Conservation (phyloP, 2,888 invertebrate genomes). For the Idaea dimidiata region DNA sequence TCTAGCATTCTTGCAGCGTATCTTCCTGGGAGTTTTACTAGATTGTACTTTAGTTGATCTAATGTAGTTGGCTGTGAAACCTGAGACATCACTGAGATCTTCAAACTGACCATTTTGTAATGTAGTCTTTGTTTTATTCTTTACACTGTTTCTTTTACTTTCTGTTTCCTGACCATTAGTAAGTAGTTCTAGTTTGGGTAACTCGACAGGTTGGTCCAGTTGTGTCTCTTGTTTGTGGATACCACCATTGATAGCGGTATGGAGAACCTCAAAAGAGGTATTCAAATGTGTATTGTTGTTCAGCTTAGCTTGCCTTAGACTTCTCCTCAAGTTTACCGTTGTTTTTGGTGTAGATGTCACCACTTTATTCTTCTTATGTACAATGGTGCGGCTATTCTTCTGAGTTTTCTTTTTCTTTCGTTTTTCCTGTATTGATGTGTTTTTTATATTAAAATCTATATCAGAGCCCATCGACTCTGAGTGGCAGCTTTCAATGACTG, state of each 20-base stretch:
- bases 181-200: constrained; percentile 29
- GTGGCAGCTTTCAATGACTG: constrained; percentile 44
- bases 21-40: constrained; percentile 53
- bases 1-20: constrained; percentile 51
- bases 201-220: constrained; percentile 28
- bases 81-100: constrained; percentile 72
- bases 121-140: constrained; percentile 18
- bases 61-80: constrained; percentile 74
- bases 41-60: constrained; percentile 68
- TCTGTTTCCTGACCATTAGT: constrained; percentile 34
- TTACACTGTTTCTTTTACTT: constrained; percentile 28
- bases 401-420: constrained; percentile 48
- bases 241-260: constrained; percentile 42
- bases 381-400: constrained; percentile 40
- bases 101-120: constrained; percentile 62
- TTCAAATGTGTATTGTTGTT: constrained; percentile 51
- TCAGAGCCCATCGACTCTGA: constrained; percentile 55
- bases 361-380: constrained; percentile 58
- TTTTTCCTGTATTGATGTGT: constrained; percentile 48
- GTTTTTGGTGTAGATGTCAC: constrained; percentile 64
- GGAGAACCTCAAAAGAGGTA: constrained; percentile 53
- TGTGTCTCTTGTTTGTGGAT: constrained; percentile 32
- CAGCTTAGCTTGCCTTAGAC: constrained; percentile 54
- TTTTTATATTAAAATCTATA: constrained; percentile 65
- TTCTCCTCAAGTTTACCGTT: constrained; percentile 50